phyloP scores from a whole-genome alignment of 2,888 invertebrate genomes.

The Melanotus villosus region DNA sequence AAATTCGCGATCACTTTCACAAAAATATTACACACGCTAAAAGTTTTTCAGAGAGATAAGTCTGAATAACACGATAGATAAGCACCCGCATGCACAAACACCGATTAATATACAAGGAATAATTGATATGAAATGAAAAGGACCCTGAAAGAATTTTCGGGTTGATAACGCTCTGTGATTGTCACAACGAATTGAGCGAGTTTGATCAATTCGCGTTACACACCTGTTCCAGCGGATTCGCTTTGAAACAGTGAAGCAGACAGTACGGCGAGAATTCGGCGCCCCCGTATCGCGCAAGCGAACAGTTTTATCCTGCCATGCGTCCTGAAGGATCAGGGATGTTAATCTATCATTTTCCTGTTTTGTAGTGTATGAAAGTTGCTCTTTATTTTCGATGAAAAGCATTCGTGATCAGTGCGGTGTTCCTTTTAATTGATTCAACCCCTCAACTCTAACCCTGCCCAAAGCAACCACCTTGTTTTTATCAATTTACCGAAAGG shows the following conservation, averaged over 20 bases:
- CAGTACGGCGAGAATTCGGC: conserved; percentile 31
- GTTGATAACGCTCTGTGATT: conserved; percentile 30
- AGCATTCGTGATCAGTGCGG: neutral
- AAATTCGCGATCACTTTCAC: conserved; percentile 10
- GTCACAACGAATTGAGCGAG: conserved; percentile 37
- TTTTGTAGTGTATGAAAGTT: conserved; percentile 29
- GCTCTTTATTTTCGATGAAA: conserved; percentile 24
- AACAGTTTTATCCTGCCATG: conserved; percentile 41
- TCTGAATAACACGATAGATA: conserved; percentile 17
- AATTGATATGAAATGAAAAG: conserved; percentile 2
- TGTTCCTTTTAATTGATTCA: neutral
- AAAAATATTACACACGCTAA: conserved; percentile 25
- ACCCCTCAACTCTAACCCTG: neutral
- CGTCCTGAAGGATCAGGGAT: conserved; percentile 42
- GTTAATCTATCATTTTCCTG: conserved; percentile 34
- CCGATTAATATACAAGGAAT: neutral
- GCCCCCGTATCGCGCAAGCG: conserved; percentile 40
- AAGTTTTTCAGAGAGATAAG: neutral
- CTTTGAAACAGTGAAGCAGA: conserved; percentile 40
- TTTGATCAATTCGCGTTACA: conserved; percentile 24
- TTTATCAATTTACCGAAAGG: too few species aligned
- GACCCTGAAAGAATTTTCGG: conserved; percentile 9
- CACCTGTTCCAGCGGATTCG: conserved; percentile 35
- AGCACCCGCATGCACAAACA: conserved; percentile 11
- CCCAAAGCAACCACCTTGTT: too few species aligned